phyloP scores from a whole-genome alignment of 2,888 invertebrate genomes.

The Harpalus rubripes region DNA sequence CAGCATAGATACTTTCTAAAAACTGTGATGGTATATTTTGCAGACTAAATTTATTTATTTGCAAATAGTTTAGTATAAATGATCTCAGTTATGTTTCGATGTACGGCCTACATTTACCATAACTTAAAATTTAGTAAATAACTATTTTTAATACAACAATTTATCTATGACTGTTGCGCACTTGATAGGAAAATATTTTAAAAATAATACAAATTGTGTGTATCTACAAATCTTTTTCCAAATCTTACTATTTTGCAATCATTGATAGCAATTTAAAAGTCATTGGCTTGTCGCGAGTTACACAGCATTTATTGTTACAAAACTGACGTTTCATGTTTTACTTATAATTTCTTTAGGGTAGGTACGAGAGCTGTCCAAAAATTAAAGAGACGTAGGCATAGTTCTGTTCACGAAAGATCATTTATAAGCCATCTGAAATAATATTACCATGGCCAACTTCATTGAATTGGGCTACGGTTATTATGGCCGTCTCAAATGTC shows the following conservation, averaged over 20 bases:
- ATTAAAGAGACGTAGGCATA: no score
- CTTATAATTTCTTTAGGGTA: no score
- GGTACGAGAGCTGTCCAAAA: no score
- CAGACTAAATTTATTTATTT: conserved; percentile 13
- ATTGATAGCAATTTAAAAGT: not conserved
- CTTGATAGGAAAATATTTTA: conserved; percentile 33
- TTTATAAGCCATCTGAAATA: no score
- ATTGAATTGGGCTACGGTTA: no score
- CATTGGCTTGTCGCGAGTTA: not conserved
- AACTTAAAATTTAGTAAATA: conserved; percentile 46
- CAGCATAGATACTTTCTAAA: conserved; percentile 47
- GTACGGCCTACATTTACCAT: conserved; percentile 47
- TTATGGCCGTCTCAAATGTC: no score
- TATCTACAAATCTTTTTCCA: conserved; percentile 15
- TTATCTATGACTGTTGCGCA: conserved; percentile 57
- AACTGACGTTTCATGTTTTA: no score
- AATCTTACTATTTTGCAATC: not conserved
- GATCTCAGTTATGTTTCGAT: conserved; percentile 25
- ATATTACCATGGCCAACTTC: no score
- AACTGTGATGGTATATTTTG: conserved; percentile 51
- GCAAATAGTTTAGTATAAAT: not conserved
- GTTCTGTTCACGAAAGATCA: no score
- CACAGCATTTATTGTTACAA: no score
- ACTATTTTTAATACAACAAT: conserved; percentile 52
- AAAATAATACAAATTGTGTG: conserved; percentile 3